Evolutionary conservation across 92 coral and sea anemone species (phyloP), one percentile per base, ranked within the genome.

Genomic region (Virgularia gustaviana): DNA sequence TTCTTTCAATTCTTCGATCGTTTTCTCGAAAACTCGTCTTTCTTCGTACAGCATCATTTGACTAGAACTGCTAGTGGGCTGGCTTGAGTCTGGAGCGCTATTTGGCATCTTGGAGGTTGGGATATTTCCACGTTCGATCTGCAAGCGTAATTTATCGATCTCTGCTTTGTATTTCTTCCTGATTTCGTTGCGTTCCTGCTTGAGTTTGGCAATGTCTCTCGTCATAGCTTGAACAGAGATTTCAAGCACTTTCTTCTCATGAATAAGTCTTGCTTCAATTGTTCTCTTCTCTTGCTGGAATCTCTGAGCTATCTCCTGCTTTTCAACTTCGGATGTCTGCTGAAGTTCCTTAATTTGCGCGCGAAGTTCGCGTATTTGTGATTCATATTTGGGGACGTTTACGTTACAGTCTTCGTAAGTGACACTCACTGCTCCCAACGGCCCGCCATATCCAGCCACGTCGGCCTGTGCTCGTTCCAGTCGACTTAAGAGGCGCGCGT

Each of bases 121-220:
- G 72, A 23, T 9, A 41, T 56, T 23, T 9, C 72, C 72, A 33
- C 51, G 72, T 18, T 44, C 72, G 72, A 65, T 27, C 15, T 65
- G 72, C 7, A 49, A 25, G 31, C 72, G 72, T n/a, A 65, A 37
- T 30, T 65, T 65, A 56, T 65, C 72, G 51, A 65, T 84, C 12
- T 85, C 88, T 27, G 79, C 83, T 65, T 84, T 89, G 75, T 81
- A 83, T 67, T 76, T 85, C 78, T 81, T 88, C 57, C 85, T 86
- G 13, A 91, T 52, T n/a, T 91, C 97, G 45, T 81, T 81, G 62
- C 82, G 85, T 57, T 89, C 90, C 54, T 91, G 96, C 60, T 84
- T 86, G n/a, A 72, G 79, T 35, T 88, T 91, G 15, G 78, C 90
- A 27, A 91, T 78, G 35, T 91, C 97, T 65, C 85, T 89, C 11